Evolutionary conservation across 2,113 vertebrate genomes (phyloP).

Genomic region (Pteruthius melanotis): DNA sequence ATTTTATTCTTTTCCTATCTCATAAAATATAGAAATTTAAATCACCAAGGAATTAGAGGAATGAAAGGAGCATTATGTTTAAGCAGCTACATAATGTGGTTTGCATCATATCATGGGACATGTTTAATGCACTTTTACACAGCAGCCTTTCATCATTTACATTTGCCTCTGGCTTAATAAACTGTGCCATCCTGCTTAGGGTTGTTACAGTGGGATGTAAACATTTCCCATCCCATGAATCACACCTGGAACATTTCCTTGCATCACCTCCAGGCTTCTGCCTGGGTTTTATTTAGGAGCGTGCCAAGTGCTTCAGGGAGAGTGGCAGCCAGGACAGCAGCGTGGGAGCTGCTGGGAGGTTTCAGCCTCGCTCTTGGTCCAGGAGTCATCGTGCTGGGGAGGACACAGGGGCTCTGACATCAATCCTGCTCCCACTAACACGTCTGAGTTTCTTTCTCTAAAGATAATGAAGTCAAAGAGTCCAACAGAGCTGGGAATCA

Average conservation of each 20-base stretch:
- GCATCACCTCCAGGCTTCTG: neutral
- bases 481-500: neutral
- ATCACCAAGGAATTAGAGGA: neutral
- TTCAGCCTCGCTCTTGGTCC: neutral
- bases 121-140: constrained; percentile 25
- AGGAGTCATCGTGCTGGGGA: fast-evolving
- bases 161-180: constrained; percentile 41
- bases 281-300: neutral
- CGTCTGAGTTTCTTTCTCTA: neutral
- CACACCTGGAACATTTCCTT: neutral
- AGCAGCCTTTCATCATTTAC: constrained; percentile 44
- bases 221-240: neutral
- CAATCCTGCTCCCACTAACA: fast-evolving
- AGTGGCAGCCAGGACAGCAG: neutral
- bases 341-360: neutral
- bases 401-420: neutral
- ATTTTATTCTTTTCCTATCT: constrained; percentile 4
- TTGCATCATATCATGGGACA: neutral
- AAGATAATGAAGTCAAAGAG: no score
- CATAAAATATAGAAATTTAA: neutral
- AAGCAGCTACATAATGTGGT: neutral
- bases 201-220: neutral
- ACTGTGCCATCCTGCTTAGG: neutral
- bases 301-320: neutral
- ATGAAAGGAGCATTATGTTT: neutral